Evolutionary conservation across 92 coral and sea anemone species (phyloP), one percentile per base, ranked within the genome.

Genomic region (Zoanthus sansibaricus): DNA sequence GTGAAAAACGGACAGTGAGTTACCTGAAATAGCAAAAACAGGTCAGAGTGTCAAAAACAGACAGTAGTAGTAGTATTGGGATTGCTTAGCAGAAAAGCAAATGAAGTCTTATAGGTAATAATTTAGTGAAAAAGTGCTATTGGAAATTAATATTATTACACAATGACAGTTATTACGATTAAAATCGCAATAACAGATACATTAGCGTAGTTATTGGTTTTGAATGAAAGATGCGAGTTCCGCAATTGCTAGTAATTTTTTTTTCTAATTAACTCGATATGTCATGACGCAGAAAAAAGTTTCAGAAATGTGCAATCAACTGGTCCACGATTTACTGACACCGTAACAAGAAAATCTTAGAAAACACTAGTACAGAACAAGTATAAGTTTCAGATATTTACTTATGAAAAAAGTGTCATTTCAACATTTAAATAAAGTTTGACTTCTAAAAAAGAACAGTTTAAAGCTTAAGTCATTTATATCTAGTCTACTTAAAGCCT

Each of bases 121-220:
- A 54, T 78, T 61, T 75, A 89, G 83, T 21, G 70, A 76, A 77
- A 78, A 79, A 45, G 87, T 74, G 86, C 84, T 92, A 94, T 94
- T 89, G 77, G 69, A 44, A 47, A 76, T 86, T 91, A 87, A 89
- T 86, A 88, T 77, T 44, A 47, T 75, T 86, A 86, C 70, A 88
- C 94, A 94, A 91, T 88, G 75, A 66, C 72, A 32, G 78, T 82
- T 77, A 93, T 89, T 91, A 94, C 82, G 87, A 87, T 74, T 86
- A 88, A 82, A 91, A 90, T 78, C 80, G 95, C 86, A 82, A 90
- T 82, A 89, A 94, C 86, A 88, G 79, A 75, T 85, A 93, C 66
- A 94, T 90, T 89, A 89, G 69, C 62, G 78, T 88, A 85, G 45
- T 72, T 94, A 89, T 83, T 93, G 79, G 84, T 58, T 66, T 18